phyloP scores from a whole-genome alignment of 2,797 vertebrate species.

The Spea hammondii region DNA sequence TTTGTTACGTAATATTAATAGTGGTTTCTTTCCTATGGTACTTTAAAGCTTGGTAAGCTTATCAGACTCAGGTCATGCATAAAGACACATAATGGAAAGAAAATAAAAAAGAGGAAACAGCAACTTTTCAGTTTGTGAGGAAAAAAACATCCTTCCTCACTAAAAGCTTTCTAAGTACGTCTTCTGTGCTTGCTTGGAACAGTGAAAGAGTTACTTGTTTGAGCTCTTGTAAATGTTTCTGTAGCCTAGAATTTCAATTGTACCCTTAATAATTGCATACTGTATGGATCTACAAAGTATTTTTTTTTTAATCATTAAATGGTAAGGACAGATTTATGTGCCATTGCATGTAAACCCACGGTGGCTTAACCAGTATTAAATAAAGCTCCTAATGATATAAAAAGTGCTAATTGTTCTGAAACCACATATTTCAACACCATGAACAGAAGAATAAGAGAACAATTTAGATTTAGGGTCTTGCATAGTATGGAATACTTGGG shows the following conservation, averaged over 20 bases:
- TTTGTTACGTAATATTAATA: no score
- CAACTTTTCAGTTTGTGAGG: constrained; percentile 27
- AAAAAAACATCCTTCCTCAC: constrained; percentile 40
- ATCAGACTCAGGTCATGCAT: not conserved
- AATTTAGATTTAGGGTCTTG: no score
- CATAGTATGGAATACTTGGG: no score
- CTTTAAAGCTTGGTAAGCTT: no score
- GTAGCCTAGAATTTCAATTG: constrained; percentile 38
- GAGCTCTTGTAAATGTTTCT: constrained; percentile 34
- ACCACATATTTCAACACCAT: no score
- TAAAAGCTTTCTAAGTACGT: constrained; percentile 35
- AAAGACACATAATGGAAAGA: constrained; percentile 19
- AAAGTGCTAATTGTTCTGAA: no score
- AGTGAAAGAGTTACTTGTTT: constrained; percentile 28
- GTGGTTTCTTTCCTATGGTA: no score
- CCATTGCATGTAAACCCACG: not conserved
- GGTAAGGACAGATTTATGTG: not conserved
- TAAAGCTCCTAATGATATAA: not conserved
- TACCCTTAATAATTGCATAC: constrained; percentile 30
- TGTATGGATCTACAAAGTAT: not conserved
- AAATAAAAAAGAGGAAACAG: not conserved
- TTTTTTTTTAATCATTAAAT: constrained; percentile 17
- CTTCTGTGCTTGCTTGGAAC: constrained; percentile 26
- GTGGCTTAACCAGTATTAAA: not conserved
- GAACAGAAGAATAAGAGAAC: no score